Evolutionary conservation across 64 coral and sea anemone species (phyloP).

Genomic region (Trachythela sp.): DNA sequence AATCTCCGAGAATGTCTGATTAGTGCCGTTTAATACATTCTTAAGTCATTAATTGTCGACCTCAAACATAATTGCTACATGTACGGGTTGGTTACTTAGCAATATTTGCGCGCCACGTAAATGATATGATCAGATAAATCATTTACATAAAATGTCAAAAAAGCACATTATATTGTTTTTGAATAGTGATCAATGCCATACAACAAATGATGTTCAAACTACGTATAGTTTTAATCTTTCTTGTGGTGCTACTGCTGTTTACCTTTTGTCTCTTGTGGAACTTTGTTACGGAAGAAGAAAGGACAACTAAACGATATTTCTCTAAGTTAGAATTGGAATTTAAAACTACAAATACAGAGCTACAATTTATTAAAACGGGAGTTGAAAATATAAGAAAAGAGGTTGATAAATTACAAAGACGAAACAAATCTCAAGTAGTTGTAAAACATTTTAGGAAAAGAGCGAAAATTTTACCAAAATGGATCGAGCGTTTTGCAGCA

Average conservation of each 20-base stretch:
- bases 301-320: background rate
- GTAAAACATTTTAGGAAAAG: background rate
- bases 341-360: background rate
- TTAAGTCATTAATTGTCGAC: background rate
- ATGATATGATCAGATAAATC: background rate
- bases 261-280: background rate
- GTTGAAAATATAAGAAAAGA: background rate
- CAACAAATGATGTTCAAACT: background rate
- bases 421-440: background rate
- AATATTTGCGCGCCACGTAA: background rate
- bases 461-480: background rate
- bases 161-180: background rate
- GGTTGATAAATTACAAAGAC: background rate
- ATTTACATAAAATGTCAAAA: background rate
- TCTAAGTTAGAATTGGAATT: background rate
- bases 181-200: background rate
- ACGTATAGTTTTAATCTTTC: background rate
- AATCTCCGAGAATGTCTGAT: no score
- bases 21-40: no score
- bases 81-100: background rate
- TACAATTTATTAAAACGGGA: background rate
- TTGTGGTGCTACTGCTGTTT: background rate
- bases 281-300: background rate
- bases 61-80: background rate
- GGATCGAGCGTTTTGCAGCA: slow-evolving; percentile 8